phyloP scores from a whole-genome alignment of 2,888 invertebrate species.

The Theodoxus fluviatilis region DNA sequence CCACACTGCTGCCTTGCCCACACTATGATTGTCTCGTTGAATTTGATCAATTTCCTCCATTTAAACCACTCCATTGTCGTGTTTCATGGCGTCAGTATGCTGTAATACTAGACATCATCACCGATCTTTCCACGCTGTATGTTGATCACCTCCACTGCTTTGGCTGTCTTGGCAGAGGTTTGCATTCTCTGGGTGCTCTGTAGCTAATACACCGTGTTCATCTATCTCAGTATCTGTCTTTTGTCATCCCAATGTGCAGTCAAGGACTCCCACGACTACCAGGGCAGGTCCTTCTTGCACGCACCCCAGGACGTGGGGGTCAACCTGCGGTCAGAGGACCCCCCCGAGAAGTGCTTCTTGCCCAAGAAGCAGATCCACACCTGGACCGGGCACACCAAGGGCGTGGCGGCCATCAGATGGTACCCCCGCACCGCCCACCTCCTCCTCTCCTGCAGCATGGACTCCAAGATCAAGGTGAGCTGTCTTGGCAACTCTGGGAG shows the following conservation, averaged over 20 bases:
- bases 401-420: conserved; percentile 92
- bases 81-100: no score
- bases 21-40: no score
- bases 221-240: not conserved
- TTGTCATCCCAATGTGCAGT: conserved; percentile 71
- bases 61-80: no score
- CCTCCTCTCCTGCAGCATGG: conserved; percentile 94
- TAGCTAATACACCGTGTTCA: no score
- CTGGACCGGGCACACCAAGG: conserved; percentile 97
- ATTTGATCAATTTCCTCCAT: no score
- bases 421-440: conserved; percentile 94
- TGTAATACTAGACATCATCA: no score
- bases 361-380: conserved; percentile 95
- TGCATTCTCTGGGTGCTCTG: no score
- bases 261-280: conserved; percentile 90
- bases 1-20: no score
- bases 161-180: no score
- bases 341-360: conserved; percentile 93
- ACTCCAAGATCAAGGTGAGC: conserved; percentile 87
- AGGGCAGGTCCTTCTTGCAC: conserved; percentile 92
- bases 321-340: conserved; percentile 83
- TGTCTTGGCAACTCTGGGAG: no score
- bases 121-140: no score
- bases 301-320: conserved; percentile 92
- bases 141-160: no score